Base-by-base conservation (phyloP, 2,797 vertebrate genomes). In the Phoebastria nigripes region DNA sequence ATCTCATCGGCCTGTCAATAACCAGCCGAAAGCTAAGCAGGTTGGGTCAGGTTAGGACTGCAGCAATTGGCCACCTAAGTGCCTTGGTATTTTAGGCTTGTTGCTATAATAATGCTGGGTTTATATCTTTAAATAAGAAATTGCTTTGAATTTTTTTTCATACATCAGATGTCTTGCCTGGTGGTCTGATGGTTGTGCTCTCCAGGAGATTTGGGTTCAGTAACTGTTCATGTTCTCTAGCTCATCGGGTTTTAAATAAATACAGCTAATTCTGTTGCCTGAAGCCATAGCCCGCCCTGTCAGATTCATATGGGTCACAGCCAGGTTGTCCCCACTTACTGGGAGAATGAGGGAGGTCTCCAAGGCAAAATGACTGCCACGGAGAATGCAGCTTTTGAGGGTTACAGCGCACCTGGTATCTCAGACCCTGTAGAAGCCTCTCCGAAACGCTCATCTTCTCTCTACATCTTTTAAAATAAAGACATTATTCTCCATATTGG, bases 31-130 rank as follows among this genome's bases (percentile, higher is more conserved):
- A 89, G 67, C 86, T 39, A 49, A 93, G 88, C 93, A 91, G 93
- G 94, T 83, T 95, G 94, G 94, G 90, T 89, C 93, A 95, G 87
- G 87, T 88, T 95, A 95, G 84, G 72, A 89, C 42, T 51, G 81
- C 65, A 81, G 69, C 77, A 65, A 92, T 25, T 31, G 69, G 93
- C 82, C 93, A 72, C 69, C 66, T 0, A 20, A 92, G 44, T 7
- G 16, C 72, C 82, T 86, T 73, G 79, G 78, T 92, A 92, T 95
- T 96, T 94, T 66, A 95, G 69, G 76, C 58, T 90, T 79, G 58
- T 62, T 74, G 90, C 76, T 95, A 15, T 44, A 76, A 91, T 62
- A 94, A 91, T 11, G 62, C 56, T 35, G 62, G 71, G 54, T 95
- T 90, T 91, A 2, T 56, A 87, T 31, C 69, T 93, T 83, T 65